phyloP scores from a whole-genome alignment of 37 sponge, comb jelly and placozoan species.

The Theonella swinhoei region DNA sequence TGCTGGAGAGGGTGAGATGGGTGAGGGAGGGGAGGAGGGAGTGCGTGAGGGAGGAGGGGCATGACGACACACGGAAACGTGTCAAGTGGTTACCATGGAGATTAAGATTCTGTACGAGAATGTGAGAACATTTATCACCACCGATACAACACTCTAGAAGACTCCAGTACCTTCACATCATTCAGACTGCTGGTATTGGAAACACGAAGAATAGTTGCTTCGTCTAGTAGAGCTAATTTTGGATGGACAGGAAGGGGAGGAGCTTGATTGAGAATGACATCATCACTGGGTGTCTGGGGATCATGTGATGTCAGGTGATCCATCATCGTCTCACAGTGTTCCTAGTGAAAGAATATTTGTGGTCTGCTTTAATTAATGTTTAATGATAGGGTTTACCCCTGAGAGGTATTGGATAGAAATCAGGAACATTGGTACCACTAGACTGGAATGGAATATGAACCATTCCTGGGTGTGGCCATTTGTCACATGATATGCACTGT shows the following conservation, averaged over 20 bases:
- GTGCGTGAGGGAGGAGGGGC: constrained; percentile 45
- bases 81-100: constrained; percentile 72
- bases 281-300: background rate
- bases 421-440: constrained; percentile 78
- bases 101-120: constrained; percentile 34
- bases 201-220: constrained; percentile 17
- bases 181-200: background rate
- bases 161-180: constrained; percentile 22
- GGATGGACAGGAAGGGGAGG: background rate
- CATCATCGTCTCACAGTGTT: background rate
- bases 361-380: background rate
- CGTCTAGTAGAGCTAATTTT: constrained; percentile 45
- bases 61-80: constrained; percentile 45
- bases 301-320: constrained; percentile 13
- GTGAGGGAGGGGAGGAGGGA: constrained; percentile 40
- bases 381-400: too few species aligned
- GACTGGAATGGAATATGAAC: constrained; percentile 49
- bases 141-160: too few species aligned
- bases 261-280: background rate
- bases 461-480: constrained; percentile 51
- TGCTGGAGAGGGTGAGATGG: constrained; percentile 57
- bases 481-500: background rate
- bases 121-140: background rate
- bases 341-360: background rate
- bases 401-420: constrained; percentile 36